Evolutionary conservation across 2,113 vertebrate species (phyloP), one percentile per base, ranked within the genome.

Genomic region (Sebastes fasciatus): DNA sequence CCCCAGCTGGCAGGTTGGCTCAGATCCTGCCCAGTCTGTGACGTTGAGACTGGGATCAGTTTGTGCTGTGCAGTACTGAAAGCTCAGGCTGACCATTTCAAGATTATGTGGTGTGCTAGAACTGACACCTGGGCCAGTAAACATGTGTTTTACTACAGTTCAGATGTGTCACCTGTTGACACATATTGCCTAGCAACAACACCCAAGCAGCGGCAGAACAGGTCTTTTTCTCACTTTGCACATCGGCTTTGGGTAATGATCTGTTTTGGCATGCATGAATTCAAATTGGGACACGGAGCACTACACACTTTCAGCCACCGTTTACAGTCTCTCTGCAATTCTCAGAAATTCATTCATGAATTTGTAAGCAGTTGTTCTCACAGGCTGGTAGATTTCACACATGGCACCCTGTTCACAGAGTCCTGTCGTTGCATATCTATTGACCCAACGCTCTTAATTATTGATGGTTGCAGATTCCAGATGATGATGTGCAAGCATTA

Each of bases 191-290:
- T 61, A 84, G 82, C 77, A 74, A 74, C 75, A 71, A 40, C 70
- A 72, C 54, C 69, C 63, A 58, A 34, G 55, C 63, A 42, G 63
- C 67, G 34, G 19, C 74, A 45, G 68, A 74, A 46, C 7, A 77
- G 64, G 58, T 26, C 55, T 76, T 78, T 34, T 51, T 62, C 78
- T 84, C 85, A 80, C 78, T 71, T 67, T 63, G 23, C 77, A 77
- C 77, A 70, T 51, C 6, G 8, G 63, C 49, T 82, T 55, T 71
- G 62, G 76, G 69, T 78, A 81, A 79, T 74, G 69, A 91, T 78
- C 57, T 88, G 63, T 54, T 93, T 86, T 76, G 64, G 63, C 74
- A 92, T 91, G 90, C 91, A 92, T 90, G 91, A 79, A 78, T 88
- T 84, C 80, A 87, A 61, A 91, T 91, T 63, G 83, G 51, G 71